Evolutionary conservation across 53 echinoderm and acorn worm species (phyloP), one percentile per base, ranked within the genome.

Genomic region (Hippasteria phrygiana): DNA sequence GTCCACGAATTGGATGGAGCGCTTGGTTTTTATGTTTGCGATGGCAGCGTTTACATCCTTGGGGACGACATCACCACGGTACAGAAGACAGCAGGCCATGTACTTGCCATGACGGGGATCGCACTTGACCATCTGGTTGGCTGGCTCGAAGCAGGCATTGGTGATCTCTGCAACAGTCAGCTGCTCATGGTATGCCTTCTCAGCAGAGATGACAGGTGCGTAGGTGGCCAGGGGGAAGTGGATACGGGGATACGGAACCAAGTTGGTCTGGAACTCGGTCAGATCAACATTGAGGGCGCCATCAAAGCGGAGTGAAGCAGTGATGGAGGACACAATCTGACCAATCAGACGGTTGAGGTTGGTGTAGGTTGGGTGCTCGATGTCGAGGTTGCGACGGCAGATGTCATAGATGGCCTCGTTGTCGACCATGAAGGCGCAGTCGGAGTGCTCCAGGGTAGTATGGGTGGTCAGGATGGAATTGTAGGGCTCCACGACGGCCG

Each of bases 161-260:
- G 95, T 93, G 79, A 95, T 95, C 63, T 95, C 95, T 27, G 93
- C 89, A 63, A 93, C 91, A n/a, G 87, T 90, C 71, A 93, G 87
- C 87, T 95, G 95, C 87, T 95, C 93, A 41, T 95, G 95, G 89
- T 93, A 95, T 79, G 95, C 91, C 87, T 91, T 95, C 91, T 95
- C 95, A 33, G 95, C 91, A 38, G 93, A 95, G 71, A 95, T 93
- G 87, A 95, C 87, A 26, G 95, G 95, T 1, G 95, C 91, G 35
- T 95, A 95, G 65, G 95, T 95, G 37, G 43, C 95, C 59, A 83
- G 5, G 22, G 87, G 87, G 43, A 90, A 88, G 72, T 91, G 91
- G 11, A 94, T 94, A 20, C 94, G 84, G 2, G 91, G 94, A 53
- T 91, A 94, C 18, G 91, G 91, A 77, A 76, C 94, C 90, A 77